Evolutionary conservation across 2,113 vertebrate genomes (phyloP).

Genomic region (Gobius niger): DNA sequence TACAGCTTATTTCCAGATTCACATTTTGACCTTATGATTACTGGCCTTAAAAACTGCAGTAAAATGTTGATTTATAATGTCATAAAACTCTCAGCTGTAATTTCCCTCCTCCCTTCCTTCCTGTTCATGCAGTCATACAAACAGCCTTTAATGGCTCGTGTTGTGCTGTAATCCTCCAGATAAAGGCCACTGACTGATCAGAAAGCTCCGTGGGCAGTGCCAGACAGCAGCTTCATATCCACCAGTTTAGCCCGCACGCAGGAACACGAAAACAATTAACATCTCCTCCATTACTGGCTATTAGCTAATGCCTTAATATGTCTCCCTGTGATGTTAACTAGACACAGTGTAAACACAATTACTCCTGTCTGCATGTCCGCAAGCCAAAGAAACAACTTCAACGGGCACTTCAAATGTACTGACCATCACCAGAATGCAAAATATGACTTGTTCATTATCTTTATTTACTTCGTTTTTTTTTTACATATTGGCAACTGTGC

Average conservation of each 20-base stretch:
- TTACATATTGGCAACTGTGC: no score
- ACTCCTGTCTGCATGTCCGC: no score
- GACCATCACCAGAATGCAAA: no score
- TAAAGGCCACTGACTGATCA: conserved; percentile 35
- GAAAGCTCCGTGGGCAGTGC: conserved; percentile 19
- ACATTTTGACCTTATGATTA: no score
- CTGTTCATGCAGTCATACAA: conserved; percentile 24
- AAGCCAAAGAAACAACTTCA: no score
- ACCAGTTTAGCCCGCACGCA: conserved; percentile 8
- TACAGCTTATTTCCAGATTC: no score
- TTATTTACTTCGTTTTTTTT: no score
- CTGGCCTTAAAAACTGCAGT: no score
- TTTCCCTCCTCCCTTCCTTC: background rate
- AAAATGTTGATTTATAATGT: background rate
- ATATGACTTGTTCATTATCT: no score
- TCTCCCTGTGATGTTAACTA: no score
- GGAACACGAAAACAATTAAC: background rate
- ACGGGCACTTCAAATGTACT: no score
- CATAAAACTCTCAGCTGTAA: background rate
- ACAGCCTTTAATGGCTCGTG: conserved; percentile 23
- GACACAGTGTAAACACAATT: no score
- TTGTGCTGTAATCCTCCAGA: conserved; percentile 42
- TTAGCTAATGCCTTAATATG: background rate
- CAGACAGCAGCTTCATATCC: conserved; percentile 39
- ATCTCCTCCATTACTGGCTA: background rate